These are phyloP conservation scores for Cotesia typhae DNA, from an alignment of 1,140 invertebrate species.

Conservation along the genomic window DNA sequence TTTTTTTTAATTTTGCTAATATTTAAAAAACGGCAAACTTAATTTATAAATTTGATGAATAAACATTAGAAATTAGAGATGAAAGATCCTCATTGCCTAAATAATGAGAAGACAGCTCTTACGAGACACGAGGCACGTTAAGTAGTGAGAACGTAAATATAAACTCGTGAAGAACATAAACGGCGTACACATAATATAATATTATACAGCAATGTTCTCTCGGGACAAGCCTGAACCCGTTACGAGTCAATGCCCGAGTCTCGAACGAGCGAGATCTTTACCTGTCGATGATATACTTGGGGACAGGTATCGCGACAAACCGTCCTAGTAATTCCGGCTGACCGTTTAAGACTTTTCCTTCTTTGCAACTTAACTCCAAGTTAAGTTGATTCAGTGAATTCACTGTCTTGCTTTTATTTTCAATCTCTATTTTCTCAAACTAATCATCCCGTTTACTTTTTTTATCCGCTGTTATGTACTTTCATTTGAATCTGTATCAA, in stretches of 20 bases:
- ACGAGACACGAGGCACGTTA: no score
- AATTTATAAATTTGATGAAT: neutral
- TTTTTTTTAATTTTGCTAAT: no score
- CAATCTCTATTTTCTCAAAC: neutral
- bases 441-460: constrained; percentile 8
- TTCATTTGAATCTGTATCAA: constrained; percentile 22
- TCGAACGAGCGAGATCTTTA: constrained; percentile 31
- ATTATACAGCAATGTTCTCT: neutral
- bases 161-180: no score
- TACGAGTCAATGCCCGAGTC: constrained; percentile 54
- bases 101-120: no score
- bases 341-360: constrained; percentile 12
- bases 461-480: neutral
- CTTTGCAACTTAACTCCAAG: neutral
- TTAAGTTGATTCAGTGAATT: neutral
- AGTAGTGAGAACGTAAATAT: no score
- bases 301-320: constrained; percentile 1
- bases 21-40: neutral
- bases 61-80: neutral
- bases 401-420: no score
- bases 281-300: constrained; percentile 37
- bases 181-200: no score
- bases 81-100: neutral
- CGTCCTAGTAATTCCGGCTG: neutral
- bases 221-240: constrained; percentile 49